Evolutionary conservation across 2,797 vertebrate species (phyloP), one percentile per base, ranked within the genome.

Genomic region (Cheirogaleus major): DNA sequence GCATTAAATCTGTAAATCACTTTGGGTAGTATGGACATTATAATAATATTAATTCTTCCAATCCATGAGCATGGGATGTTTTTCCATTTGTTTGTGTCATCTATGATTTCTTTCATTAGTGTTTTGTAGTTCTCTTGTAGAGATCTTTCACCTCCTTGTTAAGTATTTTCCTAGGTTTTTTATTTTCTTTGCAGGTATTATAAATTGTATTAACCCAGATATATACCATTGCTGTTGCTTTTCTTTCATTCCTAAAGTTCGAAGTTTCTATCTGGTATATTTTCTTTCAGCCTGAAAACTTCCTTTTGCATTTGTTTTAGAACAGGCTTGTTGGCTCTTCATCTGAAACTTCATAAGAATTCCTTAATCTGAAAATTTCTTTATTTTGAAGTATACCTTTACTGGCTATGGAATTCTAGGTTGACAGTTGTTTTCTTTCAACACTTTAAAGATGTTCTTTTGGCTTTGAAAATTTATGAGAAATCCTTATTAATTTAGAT

Each of bases 381-480:
- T 80, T 48, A n/a, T 48, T 65, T 82, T 82, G 32, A 78, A 52
- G 30, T 20, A 59, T 82, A 38, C 82, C 70, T 79, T 93, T 22
- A 30, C 57, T 23, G 48, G n/a, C 48, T 89, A 79, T 41, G 81
- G 69, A 87, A 63, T 76, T 94, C 35, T 78, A 69, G 30, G 61
- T 45, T 63, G 52, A 45, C 11, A 15, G 12, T 55, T 93, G 30
- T 78, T 89, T 79, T 63, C 80, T 61, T 73, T 61, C 35, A 43
- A 20, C 4, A 55, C 13, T 22, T 69, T 75, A 75, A 81, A 45
- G 81, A 35, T 86, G 20, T 65, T 57, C 22, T 73, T 92, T 52
- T 50, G 73, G 57, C 67, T 80, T 83, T 95, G 41, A 52, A 91
- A 61, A 9, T 88, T 84, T 17, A 80, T 75, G 18, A 97, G 81